These are phyloP conservation scores for Chymomyza costata DNA, from an alignment of 1,140 invertebrate species.

Conservation along the genomic window DNA sequence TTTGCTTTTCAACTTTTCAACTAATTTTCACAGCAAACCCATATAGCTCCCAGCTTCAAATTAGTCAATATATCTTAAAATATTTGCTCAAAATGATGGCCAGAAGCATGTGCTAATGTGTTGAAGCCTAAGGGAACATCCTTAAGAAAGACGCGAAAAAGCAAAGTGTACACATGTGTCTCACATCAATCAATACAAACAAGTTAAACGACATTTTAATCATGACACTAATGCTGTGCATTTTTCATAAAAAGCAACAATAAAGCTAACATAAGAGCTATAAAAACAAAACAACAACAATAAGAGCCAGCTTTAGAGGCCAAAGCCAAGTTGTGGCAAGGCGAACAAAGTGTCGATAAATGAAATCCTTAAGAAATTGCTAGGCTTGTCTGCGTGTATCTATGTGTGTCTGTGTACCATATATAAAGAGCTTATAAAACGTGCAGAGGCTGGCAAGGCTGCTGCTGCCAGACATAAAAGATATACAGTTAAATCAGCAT, in stretches of 20 bases:
- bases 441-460: conserved; percentile 13
- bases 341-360: conserved; percentile 62
- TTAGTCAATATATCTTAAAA: too few species aligned
- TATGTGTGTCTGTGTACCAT: conserved; percentile 3
- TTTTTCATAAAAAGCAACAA: too few species aligned
- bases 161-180: too few species aligned
- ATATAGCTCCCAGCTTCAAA: too few species aligned
- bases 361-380: conserved; percentile 69
- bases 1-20: too few species aligned
- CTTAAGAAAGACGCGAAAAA: too few species aligned
- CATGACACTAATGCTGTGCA: conserved; percentile 65
- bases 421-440: conserved; percentile 43
- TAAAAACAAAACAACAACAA: background rate
- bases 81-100: too few species aligned
- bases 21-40: too few species aligned
- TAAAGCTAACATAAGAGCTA: conserved; percentile 38
- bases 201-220: conserved; percentile 72
- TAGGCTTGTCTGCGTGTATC: conserved; percentile 41
- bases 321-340: conserved; percentile 31
- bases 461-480: conserved; percentile 20
- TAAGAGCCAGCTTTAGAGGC: conserved; percentile 26
- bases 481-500: conserved; percentile 67
- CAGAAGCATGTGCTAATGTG: too few species aligned
- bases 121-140: too few species aligned
- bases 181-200: conserved; percentile 65